phyloP scores from a whole-genome alignment of 2,888 invertebrate species.

The Cataglyphis cursor region DNA sequence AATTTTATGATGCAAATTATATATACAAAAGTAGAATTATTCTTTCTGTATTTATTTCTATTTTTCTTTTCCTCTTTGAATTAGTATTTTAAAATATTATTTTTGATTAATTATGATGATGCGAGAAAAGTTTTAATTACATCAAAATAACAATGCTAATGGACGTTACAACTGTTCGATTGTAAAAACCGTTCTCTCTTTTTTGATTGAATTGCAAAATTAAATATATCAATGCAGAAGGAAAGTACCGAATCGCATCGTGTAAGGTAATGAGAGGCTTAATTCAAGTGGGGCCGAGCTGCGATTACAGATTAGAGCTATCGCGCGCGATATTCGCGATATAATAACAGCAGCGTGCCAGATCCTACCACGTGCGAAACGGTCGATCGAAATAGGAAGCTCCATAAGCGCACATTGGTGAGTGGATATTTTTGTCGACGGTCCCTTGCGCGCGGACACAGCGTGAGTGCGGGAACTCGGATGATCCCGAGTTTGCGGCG shows the following conservation, averaged over 20 bases:
- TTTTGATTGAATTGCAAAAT: background rate
- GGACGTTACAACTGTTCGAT: background rate
- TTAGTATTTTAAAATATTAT: background rate
- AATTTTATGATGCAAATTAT: background rate
- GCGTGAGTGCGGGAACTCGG: conserved; percentile 27
- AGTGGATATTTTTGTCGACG: conserved; percentile 62
- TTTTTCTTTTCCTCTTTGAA: background rate
- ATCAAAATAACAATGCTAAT: background rate
- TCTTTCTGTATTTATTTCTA: background rate
- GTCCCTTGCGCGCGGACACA: conserved; percentile 13
- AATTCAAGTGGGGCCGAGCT: background rate
- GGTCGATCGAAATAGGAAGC: conserved; percentile 39
- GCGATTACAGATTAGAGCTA: background rate
- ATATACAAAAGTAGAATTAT: background rate
- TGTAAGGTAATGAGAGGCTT: conserved; percentile 3
- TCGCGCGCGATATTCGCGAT: background rate
- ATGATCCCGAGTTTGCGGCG: conserved; percentile 39
- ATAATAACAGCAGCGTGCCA: background rate
- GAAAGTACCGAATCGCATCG: background rate
- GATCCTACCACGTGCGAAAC: conserved; percentile 19
- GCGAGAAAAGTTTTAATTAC: background rate
- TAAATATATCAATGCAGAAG: background rate
- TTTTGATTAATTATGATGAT: background rate
- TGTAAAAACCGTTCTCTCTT: background rate
- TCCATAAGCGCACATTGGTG: conserved; percentile 26